Evolutionary conservation across 2,113 vertebrate species (phyloP).

Genomic region (Channa maculata): DNA sequence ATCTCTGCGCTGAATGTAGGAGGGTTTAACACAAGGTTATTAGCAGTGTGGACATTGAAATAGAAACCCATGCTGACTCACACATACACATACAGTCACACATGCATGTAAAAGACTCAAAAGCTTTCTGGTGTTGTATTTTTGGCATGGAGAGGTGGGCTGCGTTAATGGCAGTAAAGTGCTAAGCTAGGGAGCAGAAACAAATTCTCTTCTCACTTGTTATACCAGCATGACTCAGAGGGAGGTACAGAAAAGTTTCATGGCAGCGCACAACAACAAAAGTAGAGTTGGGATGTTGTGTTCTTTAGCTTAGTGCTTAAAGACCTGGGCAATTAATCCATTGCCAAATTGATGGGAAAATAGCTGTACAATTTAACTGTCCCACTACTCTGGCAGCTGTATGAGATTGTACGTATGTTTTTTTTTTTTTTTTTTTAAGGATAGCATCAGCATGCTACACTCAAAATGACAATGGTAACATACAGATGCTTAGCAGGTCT

Average conservation of each 20-base stretch:
- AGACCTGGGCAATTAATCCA: conserved; percentile 32
- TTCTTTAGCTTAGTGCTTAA: conserved; percentile 16
- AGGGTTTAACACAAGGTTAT: conserved; percentile 3
- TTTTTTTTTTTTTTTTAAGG: too few relatives aligned
- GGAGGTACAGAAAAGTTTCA: conserved; percentile 6
- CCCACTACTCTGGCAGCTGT: not conserved
- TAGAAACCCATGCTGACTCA: conserved; percentile 49
- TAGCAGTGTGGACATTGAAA: conserved; percentile 38
- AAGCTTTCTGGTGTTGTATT: conserved; percentile 72
- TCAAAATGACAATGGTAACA: too few relatives aligned
- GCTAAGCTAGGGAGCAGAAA: conserved; percentile 61
- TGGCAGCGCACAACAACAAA: conserved; percentile 58
- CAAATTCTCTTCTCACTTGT: conserved; percentile 61
- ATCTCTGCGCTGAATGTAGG: not conserved
- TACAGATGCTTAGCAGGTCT: too few relatives aligned
- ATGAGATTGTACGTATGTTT: not conserved
- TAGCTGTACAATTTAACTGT: conserved; percentile 8
- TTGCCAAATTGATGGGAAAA: not conserved
- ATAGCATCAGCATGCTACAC: too few relatives aligned
- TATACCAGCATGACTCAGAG: conserved; percentile 57
- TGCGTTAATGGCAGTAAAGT: conserved; percentile 73
- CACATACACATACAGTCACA: conserved; percentile 11
- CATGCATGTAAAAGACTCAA: conserved; percentile 41
- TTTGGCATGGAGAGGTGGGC: conserved; percentile 42
- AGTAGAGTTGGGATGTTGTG: conserved; percentile 40